Base-by-base conservation (phyloP, 1,140 invertebrate species). In the Bombus sibiricus region DNA sequence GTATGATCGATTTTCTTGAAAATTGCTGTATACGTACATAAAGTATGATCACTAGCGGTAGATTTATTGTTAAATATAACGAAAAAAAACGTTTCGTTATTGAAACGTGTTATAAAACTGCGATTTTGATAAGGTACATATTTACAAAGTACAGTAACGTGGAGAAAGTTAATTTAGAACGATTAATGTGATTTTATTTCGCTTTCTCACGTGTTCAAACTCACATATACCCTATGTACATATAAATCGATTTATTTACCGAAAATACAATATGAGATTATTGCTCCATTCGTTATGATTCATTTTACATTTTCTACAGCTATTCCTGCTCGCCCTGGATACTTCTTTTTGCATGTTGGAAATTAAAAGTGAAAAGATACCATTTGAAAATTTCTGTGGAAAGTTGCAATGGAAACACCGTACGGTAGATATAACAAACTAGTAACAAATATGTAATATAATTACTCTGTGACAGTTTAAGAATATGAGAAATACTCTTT, bases 121-220 rank as follows among this genome's bases (percentile, higher is more conserved):
- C 79, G 57, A 47, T 83, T 89, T 89, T 86, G 37, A 88, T 86
- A 89, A 88, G 64, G 25, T 25, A 86, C 28, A 69, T 25, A 37
- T 77, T 68, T 43, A 39, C n/a, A 76, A 9, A 74, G 32, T 83
- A 76, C 13, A 37, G n/a, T 32, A 18, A 77, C 28, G 2, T 9
- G 28, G 34, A 18, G 32, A 28, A 59, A 41, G 28, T 85, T 87
- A 74, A 83, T 78, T 86, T 89, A 86, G 68, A 83, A 82, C 53
- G 69, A 81, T 78, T 75, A 81, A 88, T 89, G 79, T 88, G 76
- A 88, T 88, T 78, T 88, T 81, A 79, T 85, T 79, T 88, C 32
- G 37, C 68, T 83, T 72, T 75, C 47, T 79, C 53, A 86, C 25
- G 66, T 72, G 76, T 79, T 72, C 22, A 79, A 53, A 80, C 66